Percentiles rank a stretch among this genome's conserved stretches.
Evolutionary conservation across 2,888 invertebrate species (phyloP).

Genomic region (Athalia cordata): DNA sequence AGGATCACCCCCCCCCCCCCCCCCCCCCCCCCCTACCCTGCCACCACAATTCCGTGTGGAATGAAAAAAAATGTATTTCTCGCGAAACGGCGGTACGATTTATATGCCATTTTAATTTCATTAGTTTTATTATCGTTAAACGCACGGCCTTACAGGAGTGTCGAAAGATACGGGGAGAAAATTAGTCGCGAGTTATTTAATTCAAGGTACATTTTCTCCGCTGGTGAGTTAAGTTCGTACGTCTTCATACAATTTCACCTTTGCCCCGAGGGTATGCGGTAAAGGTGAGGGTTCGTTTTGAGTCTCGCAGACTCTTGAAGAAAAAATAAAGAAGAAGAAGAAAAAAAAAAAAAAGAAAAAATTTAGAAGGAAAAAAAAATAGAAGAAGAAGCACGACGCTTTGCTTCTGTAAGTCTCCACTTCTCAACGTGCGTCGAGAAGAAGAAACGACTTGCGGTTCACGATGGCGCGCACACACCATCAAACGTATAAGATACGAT

Average conservation of each 20-base stretch:
- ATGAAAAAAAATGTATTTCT: too few relatives aligned
- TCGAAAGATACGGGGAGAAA: not conserved
- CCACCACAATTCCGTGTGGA: too few relatives aligned
- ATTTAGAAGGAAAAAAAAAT: not conserved
- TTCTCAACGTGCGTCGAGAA: not conserved
- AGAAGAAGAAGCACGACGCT: too few relatives aligned
- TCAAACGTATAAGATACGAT: not conserved
- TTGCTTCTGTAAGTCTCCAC: not conserved
- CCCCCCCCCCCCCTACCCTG: too few relatives aligned
- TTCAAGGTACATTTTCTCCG: not conserved
- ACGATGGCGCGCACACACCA: not conserved
- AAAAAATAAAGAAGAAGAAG: not conserved
- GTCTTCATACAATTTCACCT: not conserved
- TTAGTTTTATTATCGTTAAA: too few relatives aligned
- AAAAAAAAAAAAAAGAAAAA: not conserved
- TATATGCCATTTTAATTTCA: too few relatives aligned
- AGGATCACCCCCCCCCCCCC: too few relatives aligned
- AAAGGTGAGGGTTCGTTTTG: slow-evolving; percentile 11
- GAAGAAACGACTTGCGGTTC: not conserved
- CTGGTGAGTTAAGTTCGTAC: not conserved
- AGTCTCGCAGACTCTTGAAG: not conserved
- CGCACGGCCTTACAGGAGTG: not conserved
- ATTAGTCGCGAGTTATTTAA: not conserved
- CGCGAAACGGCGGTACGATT: too few relatives aligned
- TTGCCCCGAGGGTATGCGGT: not conserved